A percentile compares a stretch with the other conserved stretches of the same genome.
Conservation (phyloP, 2,888 invertebrate species). For the Parthenolecanium corni region DNA sequence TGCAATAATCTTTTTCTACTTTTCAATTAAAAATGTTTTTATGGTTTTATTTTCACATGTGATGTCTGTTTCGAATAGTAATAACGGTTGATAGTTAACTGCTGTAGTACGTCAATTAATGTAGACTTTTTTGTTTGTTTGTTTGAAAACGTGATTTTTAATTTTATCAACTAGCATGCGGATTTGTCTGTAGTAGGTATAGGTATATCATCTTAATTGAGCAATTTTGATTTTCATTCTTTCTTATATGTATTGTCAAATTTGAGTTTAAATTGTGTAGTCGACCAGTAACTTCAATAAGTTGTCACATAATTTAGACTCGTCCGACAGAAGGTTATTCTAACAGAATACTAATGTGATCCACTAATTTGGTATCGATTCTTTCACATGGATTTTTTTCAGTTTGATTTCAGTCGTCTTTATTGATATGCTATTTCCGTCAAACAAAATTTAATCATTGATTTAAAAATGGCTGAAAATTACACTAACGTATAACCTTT, state of each 20-base stretch:
- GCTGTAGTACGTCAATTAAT: slow-evolving; percentile 19
- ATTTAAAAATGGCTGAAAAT: too few relatives aligned
- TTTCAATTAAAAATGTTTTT: slow-evolving; percentile 6
- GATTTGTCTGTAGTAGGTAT: neutral
- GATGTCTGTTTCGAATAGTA: slow-evolving; percentile 10
- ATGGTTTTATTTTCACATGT: slow-evolving; percentile 5
- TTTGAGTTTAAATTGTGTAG: neutral
- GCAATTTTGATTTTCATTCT: neutral
- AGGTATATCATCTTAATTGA: neutral
- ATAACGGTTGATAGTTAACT: slow-evolving; percentile 11
- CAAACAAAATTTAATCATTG: too few relatives aligned
- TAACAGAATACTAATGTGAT: too few relatives aligned
- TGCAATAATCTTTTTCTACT: slow-evolving; percentile 11
- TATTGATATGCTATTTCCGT: too few relatives aligned
- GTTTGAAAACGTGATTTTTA: slow-evolving; percentile 18
- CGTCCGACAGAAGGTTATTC: too few relatives aligned
- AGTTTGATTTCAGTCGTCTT: too few relatives aligned
- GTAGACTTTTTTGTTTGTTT: slow-evolving; percentile 7
- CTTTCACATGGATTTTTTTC: too few relatives aligned
- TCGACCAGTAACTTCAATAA: too few relatives aligned
- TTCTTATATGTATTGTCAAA: neutral
- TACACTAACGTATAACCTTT: too few relatives aligned
- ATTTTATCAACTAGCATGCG: slow-evolving; percentile 11
- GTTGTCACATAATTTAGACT: too few relatives aligned
- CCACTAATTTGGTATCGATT: too few relatives aligned